These are phyloP conservation scores for Sepiola atlantica DNA, from an alignment of 2,888 invertebrate genomes.

Conservation along the genomic window DNA sequence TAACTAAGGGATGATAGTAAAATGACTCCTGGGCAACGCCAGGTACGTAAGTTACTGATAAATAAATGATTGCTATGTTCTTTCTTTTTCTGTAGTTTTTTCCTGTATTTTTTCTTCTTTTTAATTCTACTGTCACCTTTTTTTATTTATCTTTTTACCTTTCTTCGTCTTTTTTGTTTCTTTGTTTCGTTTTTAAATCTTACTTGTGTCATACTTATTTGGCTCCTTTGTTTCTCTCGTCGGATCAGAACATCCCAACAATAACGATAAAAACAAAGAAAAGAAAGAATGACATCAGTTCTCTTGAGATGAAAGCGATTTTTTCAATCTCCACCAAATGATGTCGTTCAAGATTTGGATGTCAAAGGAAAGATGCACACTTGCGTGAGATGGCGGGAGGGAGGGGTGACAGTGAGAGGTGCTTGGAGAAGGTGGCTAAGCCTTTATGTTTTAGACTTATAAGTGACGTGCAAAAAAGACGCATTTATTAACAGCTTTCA, in stretches of 20 bases:
- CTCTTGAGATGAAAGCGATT: neutral
- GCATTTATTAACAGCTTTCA: constrained; percentile 1
- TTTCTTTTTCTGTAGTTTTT: neutral
- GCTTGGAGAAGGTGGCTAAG: neutral
- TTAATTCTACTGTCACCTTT: no score
- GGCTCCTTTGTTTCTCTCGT: neutral
- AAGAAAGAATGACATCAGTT: no score
- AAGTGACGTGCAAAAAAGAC: neutral
- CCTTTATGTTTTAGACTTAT: neutral
- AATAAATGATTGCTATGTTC: neutral
- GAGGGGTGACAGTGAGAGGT: neutral
- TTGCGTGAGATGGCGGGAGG: no score
- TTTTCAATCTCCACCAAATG: neutral
- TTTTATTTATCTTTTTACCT: neutral
- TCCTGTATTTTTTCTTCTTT: neutral
- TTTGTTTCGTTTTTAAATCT: neutral
- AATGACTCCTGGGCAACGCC: no score
- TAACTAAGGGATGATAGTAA: no score
- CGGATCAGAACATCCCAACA: neutral
- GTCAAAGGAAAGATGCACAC: neutral
- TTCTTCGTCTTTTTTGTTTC: neutral
- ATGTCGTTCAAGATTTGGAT: neutral
- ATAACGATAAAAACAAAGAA: neutral
- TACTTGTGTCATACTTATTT: no score
- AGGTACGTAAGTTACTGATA: no score